phyloP scores from a whole-genome alignment of 1,140 invertebrate species.

The Zophobas morio region DNA sequence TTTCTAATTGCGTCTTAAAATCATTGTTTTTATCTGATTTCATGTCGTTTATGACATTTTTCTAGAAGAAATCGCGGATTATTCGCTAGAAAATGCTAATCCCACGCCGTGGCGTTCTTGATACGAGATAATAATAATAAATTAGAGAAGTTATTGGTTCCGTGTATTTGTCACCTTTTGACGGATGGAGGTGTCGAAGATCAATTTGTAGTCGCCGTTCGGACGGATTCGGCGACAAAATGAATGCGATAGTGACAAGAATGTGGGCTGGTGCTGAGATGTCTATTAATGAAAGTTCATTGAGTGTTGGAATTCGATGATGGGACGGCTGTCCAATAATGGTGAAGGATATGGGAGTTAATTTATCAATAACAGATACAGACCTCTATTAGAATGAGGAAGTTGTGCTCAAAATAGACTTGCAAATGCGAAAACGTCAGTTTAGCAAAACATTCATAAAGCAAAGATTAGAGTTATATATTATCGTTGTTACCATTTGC shows the following conservation, averaged over 20 bases:
- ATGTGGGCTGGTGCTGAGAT: not conserved
- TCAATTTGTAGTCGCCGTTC: conserved; percentile 5
- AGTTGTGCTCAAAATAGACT: too few species aligned
- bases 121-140: conserved; percentile 10
- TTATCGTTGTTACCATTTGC: too few species aligned
- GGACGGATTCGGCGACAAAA: conserved; percentile 10
- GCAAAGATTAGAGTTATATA: too few species aligned
- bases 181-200: conserved; percentile 6
- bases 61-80: conserved; percentile 10
- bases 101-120: not conserved
- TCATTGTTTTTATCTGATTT: conserved; percentile 39
- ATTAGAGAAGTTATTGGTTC: not conserved
- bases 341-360: too few species aligned
- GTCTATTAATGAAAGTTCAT: too few species aligned
- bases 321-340: too few species aligned
- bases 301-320: too few species aligned
- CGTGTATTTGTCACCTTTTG: conserved; percentile 27
- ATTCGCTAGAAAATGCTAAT: not conserved
- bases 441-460: too few species aligned
- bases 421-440: too few species aligned
- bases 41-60: conserved; percentile 29
- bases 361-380: too few species aligned
- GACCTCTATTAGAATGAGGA: too few species aligned
- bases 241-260: not conserved
- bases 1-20: conserved; percentile 31